Evolutionary conservation across 2,797 vertebrate genomes (phyloP).

Genomic region (Lepilemur septentrionalis): DNA sequence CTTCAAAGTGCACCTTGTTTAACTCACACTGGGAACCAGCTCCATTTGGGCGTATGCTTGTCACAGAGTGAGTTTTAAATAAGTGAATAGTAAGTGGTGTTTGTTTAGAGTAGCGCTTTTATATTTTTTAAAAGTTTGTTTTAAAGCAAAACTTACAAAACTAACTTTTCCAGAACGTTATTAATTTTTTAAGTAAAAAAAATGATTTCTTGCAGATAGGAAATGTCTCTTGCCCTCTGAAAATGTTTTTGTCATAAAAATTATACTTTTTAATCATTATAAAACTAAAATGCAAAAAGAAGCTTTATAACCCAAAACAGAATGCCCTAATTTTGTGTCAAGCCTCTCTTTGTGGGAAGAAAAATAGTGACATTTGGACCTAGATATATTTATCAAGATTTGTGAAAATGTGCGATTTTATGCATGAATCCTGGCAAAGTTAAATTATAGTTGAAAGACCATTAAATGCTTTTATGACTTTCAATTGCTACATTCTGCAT

Average conservation of each 20-base stretch:
- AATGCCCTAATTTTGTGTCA: slow-evolving; percentile 77
- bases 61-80: neutral
- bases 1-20: neutral
- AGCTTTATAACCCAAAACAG: slow-evolving; percentile 72
- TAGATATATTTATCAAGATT: slow-evolving; percentile 74
- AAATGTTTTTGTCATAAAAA: slow-evolving; percentile 71
- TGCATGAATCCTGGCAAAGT: slow-evolving; percentile 68
- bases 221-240: slow-evolving; percentile 53
- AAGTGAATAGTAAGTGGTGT: neutral
- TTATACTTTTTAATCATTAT: slow-evolving; percentile 70
- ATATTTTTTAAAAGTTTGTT: neutral
- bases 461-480: slow-evolving; percentile 71
- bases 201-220: slow-evolving; percentile 40
- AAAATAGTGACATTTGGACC: slow-evolving; percentile 76
- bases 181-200: slow-evolving; percentile 44
- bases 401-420: slow-evolving; percentile 72
- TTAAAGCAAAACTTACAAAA: slow-evolving; percentile 36
- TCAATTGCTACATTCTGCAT: slow-evolving; percentile 43
- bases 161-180: slow-evolving; percentile 21
- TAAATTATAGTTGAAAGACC: slow-evolving; percentile 71
- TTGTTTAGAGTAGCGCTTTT: neutral
- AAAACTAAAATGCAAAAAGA: slow-evolving; percentile 65
- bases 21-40: neutral
- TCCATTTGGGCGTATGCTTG: neutral
- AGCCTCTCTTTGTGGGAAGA: slow-evolving; percentile 61